Evolutionary conservation across 2,888 invertebrate genomes (phyloP).

Genomic region (Salpingus planirostris): DNA sequence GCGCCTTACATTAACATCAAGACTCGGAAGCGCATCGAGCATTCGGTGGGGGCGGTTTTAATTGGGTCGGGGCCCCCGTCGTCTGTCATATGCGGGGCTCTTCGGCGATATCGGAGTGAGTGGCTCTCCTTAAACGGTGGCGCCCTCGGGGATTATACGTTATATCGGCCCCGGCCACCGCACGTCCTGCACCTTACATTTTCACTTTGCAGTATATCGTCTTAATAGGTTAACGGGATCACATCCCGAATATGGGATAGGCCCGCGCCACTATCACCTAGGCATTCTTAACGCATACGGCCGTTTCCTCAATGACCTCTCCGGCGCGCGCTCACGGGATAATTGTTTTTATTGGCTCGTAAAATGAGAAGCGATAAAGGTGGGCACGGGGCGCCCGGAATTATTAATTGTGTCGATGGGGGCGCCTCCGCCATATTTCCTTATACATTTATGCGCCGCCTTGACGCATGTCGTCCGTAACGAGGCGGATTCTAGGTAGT

Average conservation of each 20-base stretch:
- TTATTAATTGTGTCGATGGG: constrained; percentile 10
- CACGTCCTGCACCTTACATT: constrained; percentile 24
- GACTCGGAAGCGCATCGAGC: too few relatives aligned
- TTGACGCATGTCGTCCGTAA: too few relatives aligned
- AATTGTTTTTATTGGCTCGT: constrained; percentile 8
- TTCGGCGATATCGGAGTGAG: too few relatives aligned
- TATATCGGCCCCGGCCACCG: constrained; percentile 27
- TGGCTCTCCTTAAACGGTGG: constrained; percentile 22
- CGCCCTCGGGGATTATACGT: constrained; percentile 32
- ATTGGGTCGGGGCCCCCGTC: too few relatives aligned
- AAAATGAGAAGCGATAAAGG: constrained; percentile 6
- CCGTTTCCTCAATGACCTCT: constrained; percentile 10
- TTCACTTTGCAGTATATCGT: constrained; percentile 34
- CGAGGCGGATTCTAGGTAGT: too few relatives aligned
- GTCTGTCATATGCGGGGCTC: too few relatives aligned
- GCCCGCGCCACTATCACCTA: constrained; percentile 7
- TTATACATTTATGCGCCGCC: too few relatives aligned
- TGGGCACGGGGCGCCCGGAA: constrained; percentile 2
- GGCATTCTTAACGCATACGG: constrained; percentile 13
- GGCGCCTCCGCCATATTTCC: too few relatives aligned
- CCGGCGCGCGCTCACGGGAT: constrained; percentile 2
- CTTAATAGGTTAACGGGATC: constrained; percentile 29
- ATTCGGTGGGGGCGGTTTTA: too few relatives aligned
- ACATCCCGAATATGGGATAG: constrained; percentile 15
- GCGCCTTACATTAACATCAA: too few relatives aligned